Evolutionary conservation across 2,113 vertebrate species (phyloP), one percentile per base, ranked within the genome.

Genomic region (Rhagologus leucostigma): DNA sequence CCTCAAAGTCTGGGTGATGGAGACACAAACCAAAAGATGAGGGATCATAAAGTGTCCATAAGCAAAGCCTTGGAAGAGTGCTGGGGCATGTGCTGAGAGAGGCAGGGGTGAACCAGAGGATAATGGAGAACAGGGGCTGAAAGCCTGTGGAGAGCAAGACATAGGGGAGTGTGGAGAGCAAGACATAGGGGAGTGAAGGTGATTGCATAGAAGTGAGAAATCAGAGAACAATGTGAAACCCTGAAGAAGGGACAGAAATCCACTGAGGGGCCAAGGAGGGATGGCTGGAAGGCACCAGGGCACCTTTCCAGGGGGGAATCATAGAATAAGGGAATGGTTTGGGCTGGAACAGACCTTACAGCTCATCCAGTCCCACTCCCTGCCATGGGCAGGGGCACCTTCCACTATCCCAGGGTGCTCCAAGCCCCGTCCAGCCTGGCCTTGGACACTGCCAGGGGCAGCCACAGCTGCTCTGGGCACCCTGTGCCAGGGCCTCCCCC

Each of bases 151-250:
- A 32, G 11, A 26, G 22, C 16, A 59, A 60, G 23, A 16, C 44
- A 23, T 6, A 15, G 35, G 6, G 41, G 6, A 22, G 7, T 3
- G 10, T 19, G 21, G 4, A 32, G 11, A 26, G 22, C 16, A 59
- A 60, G 23, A 16, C 44, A 23, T 6, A 15, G 35, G 6, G 41
- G 6, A 22, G 7, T 3, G 10, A 32, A 23, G 7, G 10, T 6
- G 15, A 2, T 6, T 8, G 3, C 26, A 4, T 1, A 13, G 10
- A 1, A 3, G n/a, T 30, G 11, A 49, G 9, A 39, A 32, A 32
- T 8, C 29, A 6, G 14, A 73, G 46, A 37, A 13, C 14, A 35
- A 14, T 2, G 0, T 0, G 0, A 50, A 32, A 63, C 5, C 7
- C 11, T 11, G 5, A 15, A n/a, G 9, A 53, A 63, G 6, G 3